Percentiles rank a stretch among this genome's conserved stretches.
Conservation (phyloP, 2,113 vertebrate species). For the Hyperopisus bebe region DNA sequence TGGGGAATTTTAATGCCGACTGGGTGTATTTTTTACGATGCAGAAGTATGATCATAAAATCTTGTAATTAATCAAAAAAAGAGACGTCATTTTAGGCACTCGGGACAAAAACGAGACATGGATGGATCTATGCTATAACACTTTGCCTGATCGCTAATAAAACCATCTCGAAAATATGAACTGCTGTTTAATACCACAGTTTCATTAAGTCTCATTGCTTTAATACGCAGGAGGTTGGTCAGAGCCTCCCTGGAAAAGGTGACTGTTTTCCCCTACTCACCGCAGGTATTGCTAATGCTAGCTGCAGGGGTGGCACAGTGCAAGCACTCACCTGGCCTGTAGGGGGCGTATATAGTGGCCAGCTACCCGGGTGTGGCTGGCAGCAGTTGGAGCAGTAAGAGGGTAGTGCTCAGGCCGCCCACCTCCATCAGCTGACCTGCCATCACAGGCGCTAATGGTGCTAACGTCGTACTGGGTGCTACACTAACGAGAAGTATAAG, state of each 20-base stretch:
- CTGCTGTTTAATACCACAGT: slow-evolving; percentile 38
- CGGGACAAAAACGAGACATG: background rate
- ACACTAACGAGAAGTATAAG: background rate
- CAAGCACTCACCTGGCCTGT: background rate
- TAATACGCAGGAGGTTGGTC: slow-evolving; percentile 23
- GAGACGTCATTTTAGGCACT: slow-evolving; percentile 10
- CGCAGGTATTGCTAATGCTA: background rate
- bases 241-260: background rate
- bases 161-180: slow-evolving; percentile 7
- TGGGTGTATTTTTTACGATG: background rate
- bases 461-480: background rate
- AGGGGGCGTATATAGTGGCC: background rate
- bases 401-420: background rate
- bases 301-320: background rate
- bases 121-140: background rate
- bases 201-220: slow-evolving; percentile 45
- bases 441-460: background rate
- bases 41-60: background rate
- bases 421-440: background rate
- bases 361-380: background rate
- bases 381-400: background rate
- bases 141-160: background rate
- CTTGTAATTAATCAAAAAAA: background rate
- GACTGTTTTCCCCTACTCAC: too few species aligned
- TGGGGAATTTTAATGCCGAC: background rate